Evolutionary conservation across 2,113 vertebrate genomes (phyloP), one percentile per base, ranked within the genome.

Genomic region (Pachyramphus minor): DNA sequence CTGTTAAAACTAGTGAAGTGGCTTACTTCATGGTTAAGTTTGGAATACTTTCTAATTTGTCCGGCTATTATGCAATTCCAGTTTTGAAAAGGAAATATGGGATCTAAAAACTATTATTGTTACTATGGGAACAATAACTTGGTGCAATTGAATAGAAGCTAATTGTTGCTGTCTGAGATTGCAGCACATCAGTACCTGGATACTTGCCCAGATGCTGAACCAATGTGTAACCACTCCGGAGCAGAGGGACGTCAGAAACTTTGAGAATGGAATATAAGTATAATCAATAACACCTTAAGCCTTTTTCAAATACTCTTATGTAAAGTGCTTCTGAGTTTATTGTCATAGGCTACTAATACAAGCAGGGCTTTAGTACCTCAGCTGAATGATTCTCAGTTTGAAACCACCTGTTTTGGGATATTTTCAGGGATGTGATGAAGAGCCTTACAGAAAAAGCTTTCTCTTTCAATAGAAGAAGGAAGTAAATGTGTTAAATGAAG

Each of bases 111-210:
- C 14, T 47, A 56, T 27, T 95, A 23, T 16, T 53, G 93, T 96
- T 98, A 91, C 96, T 87, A 91, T 95, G 87, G 95, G 77, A 95
- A 88, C 68, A n/a, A 68, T 85, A 76, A 84, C 66, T 96, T 90
- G 89, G 68, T 93, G 77, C 64, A 74, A 7, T 45, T 69, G 55
- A 53, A 12, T 15, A 45, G 50, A 56, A 78, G 42, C 8, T 41
- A 9, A 19, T 18, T 77, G 56, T 60, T 93, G 37, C 59, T 85
- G 28, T 68, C 58, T 7, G 27, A 68, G 28, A 59, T 80, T 21
- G 41, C 47, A 72, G 84, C 31, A 41, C 33, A 31, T 68, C 25
- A 20, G 42, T n/a, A 72, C 10, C 17, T 20, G 47, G 55, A 37
- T 28, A 71, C 52, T 55, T 68, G 45, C 33, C 41, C 35, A 45